A percentile compares a stretch with the other conserved stretches of the same genome.
Conservation (phyloP, 2,797 vertebrate species). For the Spinus pinus region DNA sequence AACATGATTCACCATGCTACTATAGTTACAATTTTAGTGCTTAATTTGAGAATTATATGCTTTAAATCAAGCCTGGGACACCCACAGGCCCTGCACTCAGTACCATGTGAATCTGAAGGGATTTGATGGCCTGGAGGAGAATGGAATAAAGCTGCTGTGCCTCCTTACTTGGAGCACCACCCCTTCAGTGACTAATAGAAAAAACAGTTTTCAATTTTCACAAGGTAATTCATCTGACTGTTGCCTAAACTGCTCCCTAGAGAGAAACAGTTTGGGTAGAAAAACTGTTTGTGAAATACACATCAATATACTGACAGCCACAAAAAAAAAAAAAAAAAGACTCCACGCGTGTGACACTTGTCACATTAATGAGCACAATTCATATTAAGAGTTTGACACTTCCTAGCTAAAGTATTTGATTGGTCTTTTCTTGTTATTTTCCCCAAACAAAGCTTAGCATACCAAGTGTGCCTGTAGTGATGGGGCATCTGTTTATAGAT, state of each 20-base stretch:
- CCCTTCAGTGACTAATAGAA: not conserved
- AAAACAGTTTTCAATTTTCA: constrained; percentile 20
- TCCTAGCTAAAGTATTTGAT: not conserved
- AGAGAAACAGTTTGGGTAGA: not conserved
- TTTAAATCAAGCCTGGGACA: not conserved
- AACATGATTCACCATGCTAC: not conserved
- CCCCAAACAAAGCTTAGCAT: not conserved
- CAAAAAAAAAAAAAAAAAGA: not conserved
- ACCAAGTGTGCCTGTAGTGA: not conserved
- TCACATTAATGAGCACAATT: not conserved
- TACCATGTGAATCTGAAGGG: not conserved
- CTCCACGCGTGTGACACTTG: not conserved
- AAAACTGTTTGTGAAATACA: not conserved
- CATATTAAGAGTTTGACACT: not conserved
- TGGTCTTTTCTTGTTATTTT: not conserved
- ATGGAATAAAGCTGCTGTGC: not conserved
- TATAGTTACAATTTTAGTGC: not conserved
- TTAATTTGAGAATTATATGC: not conserved
- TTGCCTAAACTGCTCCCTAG: not conserved
- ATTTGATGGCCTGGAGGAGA: not conserved
- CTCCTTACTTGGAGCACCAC: not conserved
- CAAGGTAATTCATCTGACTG: not conserved
- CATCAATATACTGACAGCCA: not conserved
- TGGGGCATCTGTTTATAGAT: not conserved
- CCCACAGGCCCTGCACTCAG: not conserved